Percentiles rank a stretch among this genome's conserved stretches.
phyloP scores from a whole-genome alignment of 1,140 invertebrate genomes.

The Pseudomyrmex dendroicus region DNA sequence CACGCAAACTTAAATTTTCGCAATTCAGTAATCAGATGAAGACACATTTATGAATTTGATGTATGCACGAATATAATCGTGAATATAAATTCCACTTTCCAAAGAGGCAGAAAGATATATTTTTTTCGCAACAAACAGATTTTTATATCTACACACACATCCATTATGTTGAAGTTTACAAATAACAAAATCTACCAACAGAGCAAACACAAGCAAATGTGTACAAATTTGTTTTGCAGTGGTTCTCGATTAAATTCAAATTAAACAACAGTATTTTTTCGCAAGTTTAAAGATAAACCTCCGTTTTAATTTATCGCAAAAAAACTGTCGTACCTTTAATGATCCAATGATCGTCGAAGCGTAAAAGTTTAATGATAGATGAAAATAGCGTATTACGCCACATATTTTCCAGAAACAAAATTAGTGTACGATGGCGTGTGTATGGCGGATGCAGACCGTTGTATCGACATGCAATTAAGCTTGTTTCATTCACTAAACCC shows the following conservation, averaged over 20 bases:
- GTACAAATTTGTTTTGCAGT: neutral
- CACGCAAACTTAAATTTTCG: conserved; percentile 32
- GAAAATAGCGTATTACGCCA: too few relatives aligned
- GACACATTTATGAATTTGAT: conserved; percentile 46
- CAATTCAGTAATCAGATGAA: conserved; percentile 35
- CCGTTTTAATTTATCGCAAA: too few relatives aligned
- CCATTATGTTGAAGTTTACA: conserved; percentile 4
- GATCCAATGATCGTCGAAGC: too few relatives aligned
- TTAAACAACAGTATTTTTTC: too few relatives aligned
- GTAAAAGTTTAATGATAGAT: too few relatives aligned
- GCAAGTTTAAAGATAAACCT: too few relatives aligned
- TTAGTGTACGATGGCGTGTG: conserved; percentile 16
- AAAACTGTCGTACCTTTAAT: too few relatives aligned
- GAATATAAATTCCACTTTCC: neutral
- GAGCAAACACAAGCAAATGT: neutral
- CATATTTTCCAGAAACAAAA: conserved; percentile 30
- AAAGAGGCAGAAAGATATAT: neutral
- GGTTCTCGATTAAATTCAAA: too few relatives aligned
- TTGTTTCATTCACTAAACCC: conserved; percentile 38
- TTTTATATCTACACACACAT: conserved; percentile 25
- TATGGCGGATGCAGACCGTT: conserved; percentile 3
- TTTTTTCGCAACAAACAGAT: conserved; percentile 13
- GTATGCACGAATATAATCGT: conserved; percentile 2
- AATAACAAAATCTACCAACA: neutral
- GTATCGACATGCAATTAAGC: conserved; percentile 61